phyloP scores from a whole-genome alignment of 53 echinoderm and acorn worm species.

The Paracentrotus lividus region DNA sequence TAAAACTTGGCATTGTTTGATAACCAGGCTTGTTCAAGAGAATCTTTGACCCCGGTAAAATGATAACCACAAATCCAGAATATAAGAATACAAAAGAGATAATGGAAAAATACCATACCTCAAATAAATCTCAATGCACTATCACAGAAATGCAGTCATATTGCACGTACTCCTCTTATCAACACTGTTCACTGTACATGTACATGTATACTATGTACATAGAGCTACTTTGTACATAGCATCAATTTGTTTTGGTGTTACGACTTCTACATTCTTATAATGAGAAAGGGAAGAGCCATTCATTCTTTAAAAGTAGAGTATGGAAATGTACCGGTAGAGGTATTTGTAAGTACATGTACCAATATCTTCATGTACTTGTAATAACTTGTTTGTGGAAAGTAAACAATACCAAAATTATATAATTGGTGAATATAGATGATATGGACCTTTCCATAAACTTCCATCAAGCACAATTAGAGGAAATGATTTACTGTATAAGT shows the following conservation, averaged over 20 bases:
- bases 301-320: too few relatives aligned
- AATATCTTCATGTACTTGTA: too few relatives aligned
- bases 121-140: not conserved
- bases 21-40: not conserved
- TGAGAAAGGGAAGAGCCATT: too few relatives aligned
- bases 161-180: not conserved
- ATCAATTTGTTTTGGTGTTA: not conserved
- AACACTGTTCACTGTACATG: not conserved
- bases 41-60: conserved; percentile 10
- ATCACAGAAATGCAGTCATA: not conserved
- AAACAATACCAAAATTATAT: too few relatives aligned
- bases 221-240: not conserved
- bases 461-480: too few relatives aligned
- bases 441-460: too few relatives aligned
- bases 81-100: not conserved
- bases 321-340: too few relatives aligned
- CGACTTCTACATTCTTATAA: too few relatives aligned
- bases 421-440: too few relatives aligned
- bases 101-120: not conserved
- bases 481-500: too few relatives aligned
- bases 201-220: not conserved
- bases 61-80: not conserved
- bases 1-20: not conserved
- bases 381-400: too few relatives aligned
- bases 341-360: too few relatives aligned